These are phyloP conservation scores for Drosophila rhopaloa DNA, from an alignment of 1,140 invertebrate species.

Conservation along the genomic window DNA sequence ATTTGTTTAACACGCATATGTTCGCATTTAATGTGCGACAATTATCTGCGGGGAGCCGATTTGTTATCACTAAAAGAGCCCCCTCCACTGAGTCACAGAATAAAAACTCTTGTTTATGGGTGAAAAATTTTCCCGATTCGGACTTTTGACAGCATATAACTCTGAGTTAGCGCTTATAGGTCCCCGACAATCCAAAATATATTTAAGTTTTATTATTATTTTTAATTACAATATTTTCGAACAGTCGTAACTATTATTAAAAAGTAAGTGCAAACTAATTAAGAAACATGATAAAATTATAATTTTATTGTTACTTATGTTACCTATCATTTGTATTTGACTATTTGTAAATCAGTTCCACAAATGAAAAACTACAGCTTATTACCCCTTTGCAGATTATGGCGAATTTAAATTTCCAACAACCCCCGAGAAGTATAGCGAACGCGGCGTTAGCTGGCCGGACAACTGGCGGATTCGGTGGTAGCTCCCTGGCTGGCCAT, in stretches of 20 bases:
- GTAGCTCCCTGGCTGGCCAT: constrained; percentile 88
- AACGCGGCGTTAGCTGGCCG: constrained; percentile 88
- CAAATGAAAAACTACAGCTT: background rate
- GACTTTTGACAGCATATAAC: background rate
- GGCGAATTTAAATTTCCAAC: constrained; percentile 93
- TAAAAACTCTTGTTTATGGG: background rate
- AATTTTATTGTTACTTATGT: too few relatives aligned
- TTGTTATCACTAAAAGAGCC: constrained; percentile 23
- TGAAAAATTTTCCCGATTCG: background rate
- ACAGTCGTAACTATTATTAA: too few relatives aligned
- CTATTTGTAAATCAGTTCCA: too few relatives aligned
- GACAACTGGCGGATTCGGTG: constrained; percentile 87
- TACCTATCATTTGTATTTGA: too few relatives aligned
- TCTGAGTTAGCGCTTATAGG: too few relatives aligned
- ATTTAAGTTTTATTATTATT: too few relatives aligned
- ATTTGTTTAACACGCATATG: constrained; percentile 26
- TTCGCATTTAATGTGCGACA: constrained; percentile 19
- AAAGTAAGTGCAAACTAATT: too few relatives aligned
- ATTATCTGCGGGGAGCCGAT: constrained; percentile 26
- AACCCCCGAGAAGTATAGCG: constrained; percentile 90
- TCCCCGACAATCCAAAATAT: too few relatives aligned
- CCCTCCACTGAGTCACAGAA: constrained; percentile 18
- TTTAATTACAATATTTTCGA: background rate
- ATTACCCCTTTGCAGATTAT: constrained; percentile 85
- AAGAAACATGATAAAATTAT: too few relatives aligned